A percentile compares a stretch with the other conserved stretches of the same genome.
These are phyloP conservation scores for Neolamprologus fasciatus DNA, from an alignment of 2,113 vertebrate species.

Conservation along the genomic window DNA sequence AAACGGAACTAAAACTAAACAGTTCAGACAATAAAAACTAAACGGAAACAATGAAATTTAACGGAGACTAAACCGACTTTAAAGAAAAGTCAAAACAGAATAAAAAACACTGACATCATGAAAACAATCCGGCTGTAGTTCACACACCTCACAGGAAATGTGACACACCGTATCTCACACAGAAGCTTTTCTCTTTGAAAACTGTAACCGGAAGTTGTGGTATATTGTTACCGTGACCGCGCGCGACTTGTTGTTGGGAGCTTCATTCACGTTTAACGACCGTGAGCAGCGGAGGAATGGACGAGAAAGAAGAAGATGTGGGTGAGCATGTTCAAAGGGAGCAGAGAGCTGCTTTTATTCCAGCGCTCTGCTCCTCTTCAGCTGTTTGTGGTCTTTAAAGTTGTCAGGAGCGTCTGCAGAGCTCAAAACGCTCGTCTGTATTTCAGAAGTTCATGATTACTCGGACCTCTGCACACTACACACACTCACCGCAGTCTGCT, in stretches of 20 bases:
- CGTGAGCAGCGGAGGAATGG: background rate
- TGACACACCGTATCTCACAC: background rate
- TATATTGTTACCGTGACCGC: background rate
- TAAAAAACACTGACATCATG: fast-evolving
- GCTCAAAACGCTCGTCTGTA: background rate
- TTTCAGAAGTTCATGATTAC: background rate
- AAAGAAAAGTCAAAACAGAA: background rate
- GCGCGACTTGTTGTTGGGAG: background rate
- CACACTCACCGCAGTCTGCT: background rate
- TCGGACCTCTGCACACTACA: background rate
- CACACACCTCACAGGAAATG: fast-evolving
- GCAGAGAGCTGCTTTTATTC: background rate
- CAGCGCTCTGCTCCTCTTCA: background rate
- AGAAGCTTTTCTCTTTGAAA: background rate
- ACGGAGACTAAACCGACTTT: background rate
- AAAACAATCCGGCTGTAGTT: background rate
- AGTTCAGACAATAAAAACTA: background rate
- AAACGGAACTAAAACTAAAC: background rate
- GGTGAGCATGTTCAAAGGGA: background rate
- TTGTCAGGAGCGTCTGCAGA: background rate
- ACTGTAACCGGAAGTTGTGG: background rate
- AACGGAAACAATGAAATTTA: background rate
- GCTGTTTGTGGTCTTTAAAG: background rate
- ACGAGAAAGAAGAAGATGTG: background rate
- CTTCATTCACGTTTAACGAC: background rate